Evolutionary conservation across 2,888 invertebrate species (phyloP), one percentile per base, ranked within the genome.

Genomic region (Epinotia brunnichana): DNA sequence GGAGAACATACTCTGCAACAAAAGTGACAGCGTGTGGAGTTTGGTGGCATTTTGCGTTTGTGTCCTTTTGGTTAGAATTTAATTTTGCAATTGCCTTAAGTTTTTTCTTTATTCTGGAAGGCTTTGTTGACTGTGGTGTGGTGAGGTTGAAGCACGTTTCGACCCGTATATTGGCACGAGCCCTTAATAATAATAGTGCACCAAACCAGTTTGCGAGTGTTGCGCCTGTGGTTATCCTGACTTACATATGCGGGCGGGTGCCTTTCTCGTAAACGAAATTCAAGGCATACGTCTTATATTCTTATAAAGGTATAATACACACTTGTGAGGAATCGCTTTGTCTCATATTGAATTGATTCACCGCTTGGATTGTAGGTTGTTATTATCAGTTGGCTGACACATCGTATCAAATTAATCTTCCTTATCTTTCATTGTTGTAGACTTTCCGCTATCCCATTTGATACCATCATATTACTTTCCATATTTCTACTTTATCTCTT

Each of bases 121-220:
- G 80, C 80, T 88, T 90, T 90, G 89, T 90, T 89, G 84, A 85
- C 84, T 85, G 83, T 82, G 81, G 83, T 83, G 82, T 87, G 81
- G 44, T 61, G 63, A 69, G 63, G 73, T 81, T 82, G 77, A 81
- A 82, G 88, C 89, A 89, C 87, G 88, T 88, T 90, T 89, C 84
- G 84, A 82, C 82, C 85, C 81, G 87, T 88, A 82, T 86, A 90
- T 91, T 90, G 90, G 92, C 92, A 92, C 91, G 92, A 92, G 91
- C 87, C 90, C 87, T 88, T 90, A 92, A 91, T 92, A 93, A 92
- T 93, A 92, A 92, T 92, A 92, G 90, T 91, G 90, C 89, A 91
- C 90, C 83, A 89, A 93, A 92, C 92, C 92, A 85, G 92, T 93
- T 93, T 92, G 89, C 90, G 86, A 87, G 89, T 90, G 89, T 82